A percentile compares a stretch with the other conserved stretches of the same genome.
Evolutionary conservation across 2,888 invertebrate species (phyloP).

Genomic region (Ophion costatus): DNA sequence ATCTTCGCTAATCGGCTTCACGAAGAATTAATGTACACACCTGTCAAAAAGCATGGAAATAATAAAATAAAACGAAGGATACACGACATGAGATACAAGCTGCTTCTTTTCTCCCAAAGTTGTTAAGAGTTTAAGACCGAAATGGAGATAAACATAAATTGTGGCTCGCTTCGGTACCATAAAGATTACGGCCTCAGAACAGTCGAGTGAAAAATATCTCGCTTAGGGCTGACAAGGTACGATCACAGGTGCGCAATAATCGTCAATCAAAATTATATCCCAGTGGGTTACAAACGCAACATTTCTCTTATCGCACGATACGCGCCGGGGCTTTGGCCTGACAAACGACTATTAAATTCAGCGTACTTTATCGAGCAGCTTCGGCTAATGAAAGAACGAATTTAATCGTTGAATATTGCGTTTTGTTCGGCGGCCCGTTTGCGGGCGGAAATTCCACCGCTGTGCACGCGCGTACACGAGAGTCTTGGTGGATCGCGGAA

Average conservation of each 20-base stretch:
- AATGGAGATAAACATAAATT: conserved; percentile 1
- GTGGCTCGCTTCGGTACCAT: conserved; percentile 11
- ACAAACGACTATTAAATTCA: neutral
- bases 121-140: neutral
- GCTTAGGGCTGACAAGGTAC: neutral
- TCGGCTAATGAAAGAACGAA: neutral
- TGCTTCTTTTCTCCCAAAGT: neutral
- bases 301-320: conserved; percentile 1
- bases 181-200: conserved; percentile 52
- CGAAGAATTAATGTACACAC: neutral
- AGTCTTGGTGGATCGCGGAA: conserved; percentile 1
- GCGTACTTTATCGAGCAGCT: neutral
- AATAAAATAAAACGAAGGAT: neutral
- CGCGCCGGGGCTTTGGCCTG: neutral
- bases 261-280: conserved; percentile 10
- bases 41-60: neutral
- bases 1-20: neutral
- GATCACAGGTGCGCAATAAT: neutral
- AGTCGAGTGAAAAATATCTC: conserved; percentile 34
- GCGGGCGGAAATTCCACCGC: neutral
- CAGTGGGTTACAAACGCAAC: neutral
- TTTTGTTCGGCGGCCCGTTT: neutral
- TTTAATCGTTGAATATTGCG: neutral
- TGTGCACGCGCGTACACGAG: neutral
- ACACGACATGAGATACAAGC: neutral